Evolutionary conservation across 2,888 invertebrate species (phyloP), one percentile per base, ranked within the genome.

Genomic region (Lasius platythorax): DNA sequence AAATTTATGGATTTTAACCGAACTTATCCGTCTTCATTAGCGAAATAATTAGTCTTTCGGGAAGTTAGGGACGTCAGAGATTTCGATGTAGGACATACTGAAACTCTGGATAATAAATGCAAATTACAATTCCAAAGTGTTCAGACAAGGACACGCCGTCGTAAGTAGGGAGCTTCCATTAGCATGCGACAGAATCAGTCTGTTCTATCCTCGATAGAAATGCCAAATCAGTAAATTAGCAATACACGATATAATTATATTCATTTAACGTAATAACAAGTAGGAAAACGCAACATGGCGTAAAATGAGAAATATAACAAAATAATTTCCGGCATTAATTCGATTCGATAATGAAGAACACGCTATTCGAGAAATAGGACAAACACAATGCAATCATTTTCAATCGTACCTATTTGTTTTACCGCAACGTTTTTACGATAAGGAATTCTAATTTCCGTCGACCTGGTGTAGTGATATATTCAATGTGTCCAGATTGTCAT

Each of bases 81-180:
- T 81, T 81, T 61, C 79, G 12, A 81, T 81, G 74, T 81, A 81
- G 46, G 46, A 81, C 74, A 74, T 74, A 81, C 33, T 46, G 37
- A 46, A 79, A 79, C 79, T 79, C 58, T 33, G 23, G 74, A 73
- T 79, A 79, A 81, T 81, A 61, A 81, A 79, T 79, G 79, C 79
- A 73, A 81, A 81, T 74, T 81, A 46, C 73, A 37, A 81, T 33
- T 61, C 74, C 75, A 33, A 81, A 81, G 79, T 79, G 58, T 23
- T 79, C 74, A 73, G 74, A 33, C 79, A 72, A 73, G 33, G 74
- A 79, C 33, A 72, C 33, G 70, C 72, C 33, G 43, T 73, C 61
- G 61, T 81, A 81, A 81, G 74, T 78, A 58, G 61, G 46, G 74
- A 23, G 46, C 18, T 79, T 61, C 37, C 74, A 79, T 79, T 74